A percentile compares a stretch with the other conserved stretches of the same genome.
phyloP scores from a whole-genome alignment of 2,888 invertebrate species.

The Cataglyphis cursor region DNA sequence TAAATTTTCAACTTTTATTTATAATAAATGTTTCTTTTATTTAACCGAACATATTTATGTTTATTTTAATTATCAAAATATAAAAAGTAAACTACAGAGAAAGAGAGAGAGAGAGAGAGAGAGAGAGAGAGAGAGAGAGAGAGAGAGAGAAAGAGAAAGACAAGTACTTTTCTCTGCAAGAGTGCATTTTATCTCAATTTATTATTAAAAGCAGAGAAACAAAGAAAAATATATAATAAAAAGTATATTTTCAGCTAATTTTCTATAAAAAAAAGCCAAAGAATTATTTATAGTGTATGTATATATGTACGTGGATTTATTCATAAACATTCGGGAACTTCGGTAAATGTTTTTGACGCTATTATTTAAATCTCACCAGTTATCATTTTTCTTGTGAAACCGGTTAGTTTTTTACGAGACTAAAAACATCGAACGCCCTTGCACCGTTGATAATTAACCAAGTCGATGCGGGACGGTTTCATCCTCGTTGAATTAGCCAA shows the following conservation, averaged over 20 bases:
- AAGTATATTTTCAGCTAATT: background rate
- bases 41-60: background rate
- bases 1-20: background rate
- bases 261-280: background rate
- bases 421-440: slow-evolving; percentile 25
- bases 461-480: slow-evolving; percentile 62
- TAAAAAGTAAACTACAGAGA: background rate
- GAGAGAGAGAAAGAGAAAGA: too few species aligned
- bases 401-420: slow-evolving; percentile 27
- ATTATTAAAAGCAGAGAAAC: background rate
- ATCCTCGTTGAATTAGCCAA: slow-evolving; percentile 70
- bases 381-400: slow-evolving; percentile 17
- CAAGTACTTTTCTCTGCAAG: background rate
- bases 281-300: background rate
- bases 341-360: background rate
- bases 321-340: background rate
- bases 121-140: too few species aligned
- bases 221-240: background rate
- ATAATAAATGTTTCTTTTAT: background rate
- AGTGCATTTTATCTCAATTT: background rate
- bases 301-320: background rate
- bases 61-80: background rate
- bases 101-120: background rate
- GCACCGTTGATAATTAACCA: slow-evolving; percentile 63
- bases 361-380: background rate